Base-by-base conservation (phyloP, 2,113 vertebrate genomes). In the Tyto alba region DNA sequence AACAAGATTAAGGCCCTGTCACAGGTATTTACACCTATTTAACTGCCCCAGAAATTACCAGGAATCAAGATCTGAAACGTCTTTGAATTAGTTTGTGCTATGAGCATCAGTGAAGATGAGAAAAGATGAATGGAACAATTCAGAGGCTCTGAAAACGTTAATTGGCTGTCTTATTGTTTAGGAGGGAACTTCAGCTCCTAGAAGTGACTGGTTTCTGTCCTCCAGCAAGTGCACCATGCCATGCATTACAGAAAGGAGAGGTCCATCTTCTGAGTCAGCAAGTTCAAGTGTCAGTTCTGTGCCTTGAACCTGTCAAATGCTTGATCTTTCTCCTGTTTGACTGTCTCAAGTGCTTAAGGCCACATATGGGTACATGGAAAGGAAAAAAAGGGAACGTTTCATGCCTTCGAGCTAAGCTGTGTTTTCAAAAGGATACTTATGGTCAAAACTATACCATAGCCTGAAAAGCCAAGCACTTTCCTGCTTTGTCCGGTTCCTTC, bases 391-490 rank as follows among this genome's bases (percentile, higher is more conserved):
- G 7, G n/a, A 89, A 34, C 15, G 57, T 32, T 79, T 79, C n/a
- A 43, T 30, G 47, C 38, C 72, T 67, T 81, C 43, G 84, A 67
- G 45, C 11, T 29, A 78, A 56, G 62, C 40, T 69, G 82, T 84
- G 30, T 43, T 94, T 83, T 89, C 84, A 90, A 98, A 99, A 99
- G 99, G 99, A 99, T 99, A 99, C 99, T 99, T 99, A 95, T 99
- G 99, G 95, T 99, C 99, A 97, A 99, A 99, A 92, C 98, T 99
- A 80, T 99, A 99, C 99, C 99, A 99, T 12, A 99, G 97, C 87
- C 99, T 98, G 98, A 99, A 99, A 66, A 99, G 98, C 99, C 99
- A 99, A 6, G 99, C 99, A 11, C 99, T 99, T 97, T 99, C 99
- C 96, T 99, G 99, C 90, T 99, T 99, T 82, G 99, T 99, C 88